phyloP scores from a whole-genome alignment of 2,888 invertebrate species.

The Himalopsyche japonica region DNA sequence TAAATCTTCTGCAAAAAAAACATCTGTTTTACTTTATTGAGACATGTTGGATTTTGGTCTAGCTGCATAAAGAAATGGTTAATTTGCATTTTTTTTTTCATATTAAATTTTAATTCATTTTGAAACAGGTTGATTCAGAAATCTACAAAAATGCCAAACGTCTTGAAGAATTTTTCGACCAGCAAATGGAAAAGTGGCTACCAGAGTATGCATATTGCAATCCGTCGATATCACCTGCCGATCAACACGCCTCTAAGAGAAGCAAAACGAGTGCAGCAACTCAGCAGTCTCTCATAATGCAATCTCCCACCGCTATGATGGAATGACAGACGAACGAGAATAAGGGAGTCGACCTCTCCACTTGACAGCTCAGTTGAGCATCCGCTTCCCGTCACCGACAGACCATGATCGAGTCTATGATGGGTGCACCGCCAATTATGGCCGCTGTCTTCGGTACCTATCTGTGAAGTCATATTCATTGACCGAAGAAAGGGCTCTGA shows the following conservation, averaged over 20 bases:
- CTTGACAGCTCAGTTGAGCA: background rate
- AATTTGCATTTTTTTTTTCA: too few relatives aligned
- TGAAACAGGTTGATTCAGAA: constrained; percentile 70
- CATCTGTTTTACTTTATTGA: too few relatives aligned
- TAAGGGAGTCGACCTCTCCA: background rate
- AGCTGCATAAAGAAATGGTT: too few relatives aligned
- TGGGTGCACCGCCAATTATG: background rate
- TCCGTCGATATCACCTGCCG: constrained; percentile 40
- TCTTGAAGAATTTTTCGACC: constrained; percentile 84
- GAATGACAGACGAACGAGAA: background rate
- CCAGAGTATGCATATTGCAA: constrained; percentile 71
- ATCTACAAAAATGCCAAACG: constrained; percentile 78
- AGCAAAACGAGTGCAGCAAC: background rate
- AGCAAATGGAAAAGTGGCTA: constrained; percentile 78
- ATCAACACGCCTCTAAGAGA: background rate
- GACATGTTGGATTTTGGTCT: too few relatives aligned
- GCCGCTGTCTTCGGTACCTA: background rate
- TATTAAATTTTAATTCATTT: background rate
- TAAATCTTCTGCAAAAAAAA: too few relatives aligned
- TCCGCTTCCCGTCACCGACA: background rate
- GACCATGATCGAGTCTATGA: background rate
- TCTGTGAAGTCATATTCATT: background rate
- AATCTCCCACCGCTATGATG: background rate
- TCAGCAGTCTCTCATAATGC: background rate
- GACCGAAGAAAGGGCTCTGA: background rate